These are phyloP conservation scores for Callimorpha dominula DNA, from an alignment of 2,888 invertebrate genomes.

Conservation along the genomic window DNA sequence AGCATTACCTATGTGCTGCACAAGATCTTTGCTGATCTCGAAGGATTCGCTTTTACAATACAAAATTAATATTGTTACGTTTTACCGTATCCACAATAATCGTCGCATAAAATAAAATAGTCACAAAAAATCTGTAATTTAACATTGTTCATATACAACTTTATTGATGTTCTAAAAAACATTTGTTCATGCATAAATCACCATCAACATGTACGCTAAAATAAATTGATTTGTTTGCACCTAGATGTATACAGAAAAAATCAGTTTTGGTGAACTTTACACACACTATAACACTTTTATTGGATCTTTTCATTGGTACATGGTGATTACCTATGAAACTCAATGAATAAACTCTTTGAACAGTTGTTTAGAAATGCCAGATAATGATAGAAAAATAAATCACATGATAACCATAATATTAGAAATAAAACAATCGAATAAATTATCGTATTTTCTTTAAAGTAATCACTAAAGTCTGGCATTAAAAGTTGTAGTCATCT, in stretches of 20 bases:
- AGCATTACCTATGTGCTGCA: background rate
- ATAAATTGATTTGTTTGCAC: background rate
- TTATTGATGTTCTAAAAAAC: background rate
- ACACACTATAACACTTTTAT: background rate
- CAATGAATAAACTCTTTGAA: background rate
- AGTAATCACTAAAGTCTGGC: background rate
- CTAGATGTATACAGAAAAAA: background rate
- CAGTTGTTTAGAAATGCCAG: background rate
- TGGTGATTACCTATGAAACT: background rate
- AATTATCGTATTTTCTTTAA: background rate
- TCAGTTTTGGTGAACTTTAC: background rate
- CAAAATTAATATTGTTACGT: background rate
- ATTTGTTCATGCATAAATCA: background rate
- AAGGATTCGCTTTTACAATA: no score
- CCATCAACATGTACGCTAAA: background rate
- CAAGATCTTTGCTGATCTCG: background rate
- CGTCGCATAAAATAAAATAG: background rate
- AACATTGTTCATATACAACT: no score
- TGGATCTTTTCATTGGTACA: background rate
- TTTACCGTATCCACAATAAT: background rate
- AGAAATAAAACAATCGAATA: background rate
- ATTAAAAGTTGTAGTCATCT: constrained; percentile 9
- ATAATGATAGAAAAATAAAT: background rate
- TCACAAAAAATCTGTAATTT: background rate
- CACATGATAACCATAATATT: background rate